phyloP scores from a whole-genome alignment of 1,140 invertebrate genomes.

The Drosophila subpulchrella region DNA sequence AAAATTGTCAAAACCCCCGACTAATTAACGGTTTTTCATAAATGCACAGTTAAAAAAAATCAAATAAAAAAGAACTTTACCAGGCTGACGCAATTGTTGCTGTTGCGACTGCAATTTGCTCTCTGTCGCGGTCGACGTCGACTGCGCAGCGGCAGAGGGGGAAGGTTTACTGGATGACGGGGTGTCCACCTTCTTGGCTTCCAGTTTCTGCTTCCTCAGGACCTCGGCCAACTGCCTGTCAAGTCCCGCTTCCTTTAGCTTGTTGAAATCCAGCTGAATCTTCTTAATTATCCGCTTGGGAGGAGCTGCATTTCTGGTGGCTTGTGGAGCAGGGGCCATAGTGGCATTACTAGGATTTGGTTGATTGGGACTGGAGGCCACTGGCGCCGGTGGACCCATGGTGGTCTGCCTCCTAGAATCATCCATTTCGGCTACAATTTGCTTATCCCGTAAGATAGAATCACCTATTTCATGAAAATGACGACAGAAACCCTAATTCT shows the following conservation, averaged over 20 bases:
- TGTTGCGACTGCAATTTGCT: constrained; percentile 14
- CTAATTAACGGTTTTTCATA: not conserved
- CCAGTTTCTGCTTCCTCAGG: constrained; percentile 55
- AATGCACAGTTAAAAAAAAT: not conserved
- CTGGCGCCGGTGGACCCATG: constrained; percentile 32
- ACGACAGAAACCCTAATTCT: not conserved
- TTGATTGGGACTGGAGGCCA: constrained; percentile 13
- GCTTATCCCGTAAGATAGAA: not conserved
- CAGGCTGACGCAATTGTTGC: constrained; percentile 35
- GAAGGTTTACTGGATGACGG: not conserved
- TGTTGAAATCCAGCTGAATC: constrained; percentile 71
- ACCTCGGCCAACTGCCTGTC: constrained; percentile 69
- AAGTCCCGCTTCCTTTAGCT: constrained; percentile 69
- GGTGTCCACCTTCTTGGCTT: not conserved
- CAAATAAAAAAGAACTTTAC: constrained; percentile 36
- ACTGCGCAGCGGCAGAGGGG: constrained; percentile 11
- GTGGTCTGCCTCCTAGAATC: constrained; percentile 8
- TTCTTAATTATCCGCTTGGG: constrained; percentile 60
- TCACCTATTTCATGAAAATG: constrained; percentile 3
- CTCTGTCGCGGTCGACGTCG: constrained; percentile 7
- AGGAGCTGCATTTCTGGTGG: constrained; percentile 14
- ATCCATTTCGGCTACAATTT: constrained; percentile 4
- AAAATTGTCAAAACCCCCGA: not conserved
- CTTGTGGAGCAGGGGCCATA: constrained; percentile 3
- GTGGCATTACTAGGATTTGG: constrained; percentile 9